Evolutionary conservation across 2,113 vertebrate species (phyloP).

Genomic region (Camelus bactrianus): DNA sequence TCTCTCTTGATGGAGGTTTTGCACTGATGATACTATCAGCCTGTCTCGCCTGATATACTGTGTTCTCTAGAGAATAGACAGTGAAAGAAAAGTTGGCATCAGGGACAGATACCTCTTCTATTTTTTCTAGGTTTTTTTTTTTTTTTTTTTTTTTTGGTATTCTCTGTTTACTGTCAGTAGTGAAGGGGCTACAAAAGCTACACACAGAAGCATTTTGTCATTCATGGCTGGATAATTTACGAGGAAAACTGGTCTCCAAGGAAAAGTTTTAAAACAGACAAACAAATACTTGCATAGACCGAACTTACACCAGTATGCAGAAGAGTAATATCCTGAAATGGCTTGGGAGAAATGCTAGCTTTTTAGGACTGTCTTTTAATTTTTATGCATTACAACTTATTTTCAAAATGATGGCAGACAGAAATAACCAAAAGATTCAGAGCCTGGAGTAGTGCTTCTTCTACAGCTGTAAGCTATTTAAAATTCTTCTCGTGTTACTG

Average conservation of each 20-base stretch:
- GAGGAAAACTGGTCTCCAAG: conserved; percentile 47
- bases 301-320: conserved; percentile 22
- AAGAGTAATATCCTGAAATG: conserved; percentile 34
- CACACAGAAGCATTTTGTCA: conserved; percentile 54
- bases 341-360: conserved; percentile 9
- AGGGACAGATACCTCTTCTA: background rate
- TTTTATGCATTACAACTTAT: conserved; percentile 67
- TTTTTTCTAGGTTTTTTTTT: background rate
- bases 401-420: conserved; percentile 69
- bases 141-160: background rate
- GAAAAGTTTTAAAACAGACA: conserved; percentile 40
- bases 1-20: background rate
- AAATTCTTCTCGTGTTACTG: conserved; percentile 78
- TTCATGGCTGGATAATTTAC: conserved; percentile 30
- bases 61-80: background rate
- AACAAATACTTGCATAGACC: background rate
- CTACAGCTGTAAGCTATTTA: conserved; percentile 84
- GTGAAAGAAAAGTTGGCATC: background rate
- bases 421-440: conserved; percentile 73
- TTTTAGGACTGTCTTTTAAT: conserved; percentile 49
- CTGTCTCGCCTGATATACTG: background rate
- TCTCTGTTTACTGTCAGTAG: background rate
- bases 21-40: background rate
- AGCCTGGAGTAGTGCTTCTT: conserved; percentile 73
- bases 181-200: conserved; percentile 36